Evolutionary conservation across 2,888 invertebrate species (phyloP).

Genomic region (Volucella inflata): DNA sequence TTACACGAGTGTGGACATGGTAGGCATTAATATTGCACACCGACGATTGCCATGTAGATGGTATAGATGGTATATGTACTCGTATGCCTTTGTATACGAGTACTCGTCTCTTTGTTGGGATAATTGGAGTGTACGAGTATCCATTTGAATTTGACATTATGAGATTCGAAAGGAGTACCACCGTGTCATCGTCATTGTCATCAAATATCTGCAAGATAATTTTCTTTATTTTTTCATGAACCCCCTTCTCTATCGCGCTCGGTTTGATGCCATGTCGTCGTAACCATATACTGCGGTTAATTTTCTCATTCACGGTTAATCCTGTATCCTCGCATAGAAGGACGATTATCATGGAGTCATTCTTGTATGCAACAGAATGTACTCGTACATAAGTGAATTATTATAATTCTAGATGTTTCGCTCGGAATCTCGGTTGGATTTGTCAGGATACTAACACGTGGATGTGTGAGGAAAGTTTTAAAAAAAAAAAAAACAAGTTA

Average conservation of each 20-base stretch:
- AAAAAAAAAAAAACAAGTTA: slow-evolving; percentile 43
- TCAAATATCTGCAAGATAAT: slow-evolving; percentile 4
- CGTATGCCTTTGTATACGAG: no score
- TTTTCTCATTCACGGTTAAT: slow-evolving; percentile 34
- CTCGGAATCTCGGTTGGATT: slow-evolving; percentile 27
- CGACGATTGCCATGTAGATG: neutral
- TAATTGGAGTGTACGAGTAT: slow-evolving; percentile 72
- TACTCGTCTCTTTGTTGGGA: slow-evolving; percentile 18
- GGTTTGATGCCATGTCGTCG: slow-evolving; percentile 22
- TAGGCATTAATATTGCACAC: slow-evolving; percentile 65
- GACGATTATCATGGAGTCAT: slow-evolving; percentile 9
- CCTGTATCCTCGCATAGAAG: slow-evolving; percentile 22
- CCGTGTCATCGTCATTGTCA: neutral
- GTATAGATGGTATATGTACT: neutral
- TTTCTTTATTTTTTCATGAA: slow-evolving; percentile 56
- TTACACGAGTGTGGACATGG: slow-evolving; percentile 75
- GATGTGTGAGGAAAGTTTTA: slow-evolving; percentile 21
- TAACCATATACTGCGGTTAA: slow-evolving; percentile 67
- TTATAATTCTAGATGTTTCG: slow-evolving; percentile 59
- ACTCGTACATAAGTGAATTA: slow-evolving; percentile 69
- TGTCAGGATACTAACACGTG: neutral
- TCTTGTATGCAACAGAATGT: slow-evolving; percentile 25
- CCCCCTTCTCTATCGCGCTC: slow-evolving; percentile 18
- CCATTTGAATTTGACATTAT: slow-evolving; percentile 64
- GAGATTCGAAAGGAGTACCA: slow-evolving; percentile 50